Conservation (phyloP, 2,888 invertebrate genomes). For the Biston stratarius region DNA sequence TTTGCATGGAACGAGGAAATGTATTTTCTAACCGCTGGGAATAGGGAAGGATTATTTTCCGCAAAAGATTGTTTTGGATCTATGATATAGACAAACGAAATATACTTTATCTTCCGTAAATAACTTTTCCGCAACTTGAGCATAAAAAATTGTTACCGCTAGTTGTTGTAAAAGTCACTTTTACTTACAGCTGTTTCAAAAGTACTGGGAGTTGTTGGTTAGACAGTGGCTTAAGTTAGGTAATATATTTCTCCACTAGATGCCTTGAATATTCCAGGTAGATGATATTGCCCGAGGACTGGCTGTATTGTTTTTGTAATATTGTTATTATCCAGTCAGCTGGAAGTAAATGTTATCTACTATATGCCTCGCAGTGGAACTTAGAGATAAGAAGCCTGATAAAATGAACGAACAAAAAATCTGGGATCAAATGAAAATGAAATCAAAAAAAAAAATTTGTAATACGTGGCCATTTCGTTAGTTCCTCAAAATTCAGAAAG, state of each 20-base stretch:
- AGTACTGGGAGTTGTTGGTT: constrained; percentile 14
- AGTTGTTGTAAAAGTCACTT: constrained; percentile 4
- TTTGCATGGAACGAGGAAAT: constrained; percentile 7
- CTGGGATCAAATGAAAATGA: neutral
- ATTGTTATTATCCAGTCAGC: constrained; percentile 35
- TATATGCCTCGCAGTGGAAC: neutral
- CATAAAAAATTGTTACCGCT: constrained; percentile 3
- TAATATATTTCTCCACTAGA: constrained; percentile 26
- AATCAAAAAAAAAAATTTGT: neutral
- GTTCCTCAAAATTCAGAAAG: neutral
- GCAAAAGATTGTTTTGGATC: too few species aligned
- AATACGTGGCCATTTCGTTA: neutral
- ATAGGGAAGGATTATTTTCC: neutral
- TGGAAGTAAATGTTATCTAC: constrained; percentile 18
- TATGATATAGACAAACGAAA: too few species aligned
- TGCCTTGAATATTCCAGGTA: constrained; percentile 33
- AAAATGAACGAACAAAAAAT: too few species aligned
- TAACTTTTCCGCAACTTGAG: neutral
- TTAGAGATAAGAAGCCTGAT: neutral
- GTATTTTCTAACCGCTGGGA: neutral
- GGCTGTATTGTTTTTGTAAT: constrained; percentile 20
- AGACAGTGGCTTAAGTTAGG: constrained; percentile 27
- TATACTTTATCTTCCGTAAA: neutral
- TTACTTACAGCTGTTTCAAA: constrained; percentile 22
- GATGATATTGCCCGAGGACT: constrained; percentile 22